Conservation (phyloP, 2,797 vertebrate species). For the Semotilus atromaculatus region DNA sequence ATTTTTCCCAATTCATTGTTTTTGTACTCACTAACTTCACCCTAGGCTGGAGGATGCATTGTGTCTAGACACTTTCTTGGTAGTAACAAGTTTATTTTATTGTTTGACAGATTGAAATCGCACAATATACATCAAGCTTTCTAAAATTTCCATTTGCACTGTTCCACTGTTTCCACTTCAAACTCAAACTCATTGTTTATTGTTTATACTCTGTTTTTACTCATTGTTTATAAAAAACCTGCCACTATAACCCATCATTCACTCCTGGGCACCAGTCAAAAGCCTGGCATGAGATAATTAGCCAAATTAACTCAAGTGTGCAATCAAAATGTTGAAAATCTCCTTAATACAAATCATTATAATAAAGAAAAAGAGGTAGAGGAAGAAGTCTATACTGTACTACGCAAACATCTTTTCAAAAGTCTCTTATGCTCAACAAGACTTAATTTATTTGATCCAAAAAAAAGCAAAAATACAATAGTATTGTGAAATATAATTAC, state of each 20-base stretch:
- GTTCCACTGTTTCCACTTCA: not conserved
- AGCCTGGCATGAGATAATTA: not conserved
- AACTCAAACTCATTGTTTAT: not conserved
- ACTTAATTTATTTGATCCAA: too few relatives aligned
- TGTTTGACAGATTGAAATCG: not conserved
- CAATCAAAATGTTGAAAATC: too few relatives aligned
- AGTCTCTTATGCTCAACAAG: not conserved
- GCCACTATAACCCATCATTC: not conserved
- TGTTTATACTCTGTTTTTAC: too few relatives aligned
- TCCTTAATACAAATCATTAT: too few relatives aligned
- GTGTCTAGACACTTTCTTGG: not conserved
- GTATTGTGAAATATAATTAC: not conserved
- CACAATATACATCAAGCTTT: not conserved
- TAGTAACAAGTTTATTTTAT: not conserved
- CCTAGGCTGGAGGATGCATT: not conserved
- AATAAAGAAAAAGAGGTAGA: too few relatives aligned
- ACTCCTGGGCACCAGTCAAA: not conserved
- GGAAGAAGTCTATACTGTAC: too few relatives aligned
- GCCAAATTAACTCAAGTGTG: not conserved
- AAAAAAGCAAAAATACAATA: not conserved
- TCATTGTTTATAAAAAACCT: too few relatives aligned
- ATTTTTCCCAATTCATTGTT: not conserved
- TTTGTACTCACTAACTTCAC: not conserved
- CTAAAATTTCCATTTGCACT: not conserved
- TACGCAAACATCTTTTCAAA: too few relatives aligned